Evolutionary conservation across 2,797 vertebrate genomes (phyloP).

Genomic region (Xenopus petersii): DNA sequence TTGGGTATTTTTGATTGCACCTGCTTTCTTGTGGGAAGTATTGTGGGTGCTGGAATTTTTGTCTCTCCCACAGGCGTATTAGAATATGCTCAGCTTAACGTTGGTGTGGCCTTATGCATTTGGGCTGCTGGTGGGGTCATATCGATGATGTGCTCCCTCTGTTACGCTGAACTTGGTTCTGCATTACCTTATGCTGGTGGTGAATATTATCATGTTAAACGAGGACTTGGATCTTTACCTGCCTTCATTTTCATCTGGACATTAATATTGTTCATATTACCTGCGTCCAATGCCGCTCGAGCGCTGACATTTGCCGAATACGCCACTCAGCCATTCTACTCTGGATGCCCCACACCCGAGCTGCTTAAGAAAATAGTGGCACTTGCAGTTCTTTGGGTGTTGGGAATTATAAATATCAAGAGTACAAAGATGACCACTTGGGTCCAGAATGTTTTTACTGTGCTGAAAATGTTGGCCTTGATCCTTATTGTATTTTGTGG

Average conservation of each 20-base stretch:
- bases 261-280: slow-evolving; percentile 29
- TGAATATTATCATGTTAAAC: slow-evolving; percentile 64
- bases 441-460: slow-evolving; percentile 60
- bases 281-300: slow-evolving; percentile 56
- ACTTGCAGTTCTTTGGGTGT: slow-evolving; percentile 56
- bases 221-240: slow-evolving; percentile 53
- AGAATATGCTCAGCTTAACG: no score
- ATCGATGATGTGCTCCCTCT: slow-evolving; percentile 57
- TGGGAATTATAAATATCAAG: slow-evolving; percentile 59
- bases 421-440: slow-evolving; percentile 56
- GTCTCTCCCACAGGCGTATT: no score
- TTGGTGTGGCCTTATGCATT: slow-evolving; percentile 48
- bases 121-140: slow-evolving; percentile 56
- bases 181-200: slow-evolving; percentile 57
- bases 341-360: slow-evolving; percentile 56
- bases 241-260: slow-evolving; percentile 65
- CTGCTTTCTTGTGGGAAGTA: no score
- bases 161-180: slow-evolving; percentile 56
- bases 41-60: no score
- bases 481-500: slow-evolving; percentile 55
- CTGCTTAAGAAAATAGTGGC: slow-evolving; percentile 61
- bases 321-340: slow-evolving; percentile 54
- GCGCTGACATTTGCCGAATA: slow-evolving; percentile 51
- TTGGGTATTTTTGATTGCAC: slow-evolving; percentile 59
- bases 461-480: slow-evolving; percentile 61